Percentiles rank a stretch among this genome's conserved stretches.
phyloP scores from a whole-genome alignment of 2,888 invertebrate species.

The Griposia aprilina region DNA sequence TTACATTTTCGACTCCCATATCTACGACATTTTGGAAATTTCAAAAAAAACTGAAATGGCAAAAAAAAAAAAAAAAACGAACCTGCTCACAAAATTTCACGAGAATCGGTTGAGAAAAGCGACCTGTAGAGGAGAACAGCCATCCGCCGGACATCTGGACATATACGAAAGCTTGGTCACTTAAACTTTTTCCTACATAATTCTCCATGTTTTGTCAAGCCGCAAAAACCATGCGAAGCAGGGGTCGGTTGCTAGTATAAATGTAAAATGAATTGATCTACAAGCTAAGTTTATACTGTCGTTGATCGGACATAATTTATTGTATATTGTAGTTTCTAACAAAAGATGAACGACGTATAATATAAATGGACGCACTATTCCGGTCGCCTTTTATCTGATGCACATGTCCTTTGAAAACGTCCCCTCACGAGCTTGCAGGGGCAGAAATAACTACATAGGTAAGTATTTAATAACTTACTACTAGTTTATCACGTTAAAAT shows the following conservation, averaged over 20 bases:
- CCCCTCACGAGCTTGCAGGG: not conserved
- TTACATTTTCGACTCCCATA: too few relatives aligned
- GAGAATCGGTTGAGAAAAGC: too few relatives aligned
- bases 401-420: constrained; percentile 29
- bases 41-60: too few relatives aligned
- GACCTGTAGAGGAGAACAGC: too few relatives aligned
- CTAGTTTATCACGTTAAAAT: not conserved
- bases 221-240: not conserved
- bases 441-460: constrained; percentile 17
- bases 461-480: constrained; percentile 15
- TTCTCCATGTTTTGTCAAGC: not conserved
- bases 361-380: constrained; percentile 22
- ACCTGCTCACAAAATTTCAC: too few relatives aligned
- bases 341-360: constrained; percentile 17
- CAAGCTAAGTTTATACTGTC: not conserved
- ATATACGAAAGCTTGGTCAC: too few relatives aligned
- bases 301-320: constrained; percentile 1
- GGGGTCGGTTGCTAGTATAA: not conserved
- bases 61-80: too few relatives aligned
- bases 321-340: constrained; percentile 18
- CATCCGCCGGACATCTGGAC: too few relatives aligned
- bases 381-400: constrained; percentile 8
- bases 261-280: not conserved
- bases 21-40: too few relatives aligned
- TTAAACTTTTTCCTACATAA: not conserved